Base-by-base conservation (phyloP, 1,140 invertebrate genomes). In the Pogonomyrmex barbatus region DNA sequence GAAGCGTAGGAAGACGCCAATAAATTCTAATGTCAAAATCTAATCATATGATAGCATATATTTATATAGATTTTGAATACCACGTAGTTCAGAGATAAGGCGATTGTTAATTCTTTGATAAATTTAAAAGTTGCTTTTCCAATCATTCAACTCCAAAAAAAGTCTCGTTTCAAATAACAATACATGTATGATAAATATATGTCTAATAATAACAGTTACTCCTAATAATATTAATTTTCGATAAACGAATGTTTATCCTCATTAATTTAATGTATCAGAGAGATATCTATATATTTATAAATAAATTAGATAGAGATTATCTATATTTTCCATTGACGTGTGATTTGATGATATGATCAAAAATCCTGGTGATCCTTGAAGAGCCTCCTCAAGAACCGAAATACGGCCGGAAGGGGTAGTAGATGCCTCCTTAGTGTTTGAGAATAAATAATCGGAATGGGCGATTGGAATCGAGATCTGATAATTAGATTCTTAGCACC, bases 401-500 rank as follows among this genome's bases (percentile, higher is more conserved):
- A 8, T 47, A 52, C 2, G 17, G 56, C 5, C 8, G 30, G 39
- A 30, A 60, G 10, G 17, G 39, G 30, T 24, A 39, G 24, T 47
- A 39, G 33, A 17, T 42, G 24, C 5, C 42, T 9, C 9, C 52
- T 12, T 85, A 42, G 81, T n/a, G 63, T 73, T 68, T 45, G 42
- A 65, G 52, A 30, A 84, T 47, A 86, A 83, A 85, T 89, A 91
- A 93, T 94, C 91, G 92, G 84, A 87, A 89, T 86, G 87, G 84
- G 85, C 91, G 91, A 94, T 93, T 90, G 89, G 71, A 88, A 92
- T 95, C 94, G 91, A 88, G 90, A 93, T 91, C 92, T 92, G 93
- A 95, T 94, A 94, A 94, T 94, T 93, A 93, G 93, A 91, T 94
- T 95, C 94, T 95, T 94, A 94, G 93, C 94, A 94, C 94, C 93